These are phyloP conservation scores for Xanthia icteritia DNA, from an alignment of 2,888 invertebrate species.

Conservation along the genomic window DNA sequence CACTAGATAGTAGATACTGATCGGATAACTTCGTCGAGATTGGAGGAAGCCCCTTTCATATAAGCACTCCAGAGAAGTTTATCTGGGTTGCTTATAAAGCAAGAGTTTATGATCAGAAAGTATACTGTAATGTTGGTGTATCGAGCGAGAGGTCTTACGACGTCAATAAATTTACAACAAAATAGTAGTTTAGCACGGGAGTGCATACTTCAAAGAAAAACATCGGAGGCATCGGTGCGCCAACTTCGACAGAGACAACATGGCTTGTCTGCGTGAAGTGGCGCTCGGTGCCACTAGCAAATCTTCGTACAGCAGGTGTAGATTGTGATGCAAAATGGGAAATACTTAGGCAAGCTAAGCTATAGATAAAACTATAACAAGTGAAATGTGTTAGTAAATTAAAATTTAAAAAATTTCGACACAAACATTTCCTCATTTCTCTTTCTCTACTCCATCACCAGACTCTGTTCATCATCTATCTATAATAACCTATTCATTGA, in stretches of 20 bases:
- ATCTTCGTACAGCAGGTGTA: conserved; percentile 88
- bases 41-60: conserved; percentile 26
- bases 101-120: conserved; percentile 5
- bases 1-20: conserved; percentile 8
- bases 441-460: too few species aligned
- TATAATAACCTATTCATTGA: too few species aligned
- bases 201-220: conserved; percentile 23
- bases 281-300: conserved; percentile 70
- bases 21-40: conserved; percentile 36
- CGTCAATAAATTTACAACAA: background rate
- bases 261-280: conserved; percentile 55
- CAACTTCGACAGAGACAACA: conserved; percentile 61
- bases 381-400: too few species aligned
- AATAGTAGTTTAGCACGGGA: conserved; percentile 67
- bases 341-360: background rate
- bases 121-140: conserved; percentile 4
- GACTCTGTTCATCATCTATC: too few species aligned
- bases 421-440: too few species aligned
- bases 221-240: conserved; percentile 44
- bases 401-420: too few species aligned
- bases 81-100: conserved; percentile 17
- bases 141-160: background rate
- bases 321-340: conserved; percentile 76
- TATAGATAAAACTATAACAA: background rate
- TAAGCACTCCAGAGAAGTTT: conserved; percentile 4